Percentiles rank a stretch among this genome's conserved stretches.
These are phyloP conservation scores for Pteropus rufus DNA, from an alignment of 2,797 vertebrate genomes.

Conservation along the genomic window DNA sequence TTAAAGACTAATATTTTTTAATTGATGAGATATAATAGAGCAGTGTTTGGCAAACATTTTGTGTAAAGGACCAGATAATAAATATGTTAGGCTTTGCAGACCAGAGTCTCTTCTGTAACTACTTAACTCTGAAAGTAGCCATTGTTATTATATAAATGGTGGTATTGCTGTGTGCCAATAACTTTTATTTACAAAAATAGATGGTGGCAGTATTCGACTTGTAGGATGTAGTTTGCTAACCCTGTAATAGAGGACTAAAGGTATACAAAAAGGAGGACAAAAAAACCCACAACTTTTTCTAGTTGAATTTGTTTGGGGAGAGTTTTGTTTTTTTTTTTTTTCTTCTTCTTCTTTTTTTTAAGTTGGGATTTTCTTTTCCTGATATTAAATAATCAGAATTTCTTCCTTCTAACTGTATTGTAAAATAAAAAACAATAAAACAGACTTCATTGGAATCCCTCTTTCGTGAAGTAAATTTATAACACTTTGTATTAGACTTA, in stretches of 20 bases:
- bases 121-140: background rate
- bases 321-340: background rate
- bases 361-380: background rate
- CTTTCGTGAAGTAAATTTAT: background rate
- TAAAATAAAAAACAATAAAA: background rate
- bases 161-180: background rate
- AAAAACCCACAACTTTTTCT: background rate
- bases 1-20: conserved; percentile 61
- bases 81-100: background rate
- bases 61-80: background rate
- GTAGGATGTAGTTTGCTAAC: background rate
- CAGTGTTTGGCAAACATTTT: background rate
- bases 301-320: background rate
- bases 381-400: background rate
- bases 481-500: background rate
- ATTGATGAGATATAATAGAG: background rate
- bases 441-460: background rate
- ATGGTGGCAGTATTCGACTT: background rate
- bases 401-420: background rate
- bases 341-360: background rate
- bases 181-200: background rate
- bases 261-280: background rate
- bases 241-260: background rate
- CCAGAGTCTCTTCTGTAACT: background rate
- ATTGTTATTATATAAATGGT: background rate